Percentiles rank a stretch among this genome's conserved stretches.
These are phyloP conservation scores for Cephus spinipes DNA, from an alignment of 2,888 invertebrate genomes.

Conservation along the genomic window DNA sequence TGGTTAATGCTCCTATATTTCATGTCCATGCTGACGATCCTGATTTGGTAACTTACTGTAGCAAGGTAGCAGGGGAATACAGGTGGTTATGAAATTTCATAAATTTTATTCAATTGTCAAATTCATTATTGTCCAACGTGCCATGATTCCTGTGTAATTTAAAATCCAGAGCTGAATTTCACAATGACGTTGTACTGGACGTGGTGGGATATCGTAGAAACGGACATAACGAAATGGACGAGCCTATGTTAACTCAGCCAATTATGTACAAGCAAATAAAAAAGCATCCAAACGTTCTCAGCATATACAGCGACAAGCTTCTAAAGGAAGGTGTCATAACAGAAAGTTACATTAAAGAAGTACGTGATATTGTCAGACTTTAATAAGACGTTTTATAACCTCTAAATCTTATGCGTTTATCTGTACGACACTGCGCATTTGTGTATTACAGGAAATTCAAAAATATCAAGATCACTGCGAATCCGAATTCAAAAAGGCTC, in stretches of 20 bases:
- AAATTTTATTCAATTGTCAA: no score
- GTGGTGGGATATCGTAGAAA: conserved; percentile 84
- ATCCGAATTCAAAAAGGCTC: conserved; percentile 77
- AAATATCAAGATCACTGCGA: conserved; percentile 60
- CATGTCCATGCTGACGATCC: conserved; percentile 96
- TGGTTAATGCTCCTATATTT: conserved; percentile 92
- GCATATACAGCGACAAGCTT: conserved; percentile 79
- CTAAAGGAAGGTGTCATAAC: conserved; percentile 79
- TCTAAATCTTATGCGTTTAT: neutral
- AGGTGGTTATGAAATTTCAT: conserved; percentile 64
- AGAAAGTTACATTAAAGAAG: conserved; percentile 74
- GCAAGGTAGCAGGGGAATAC: conserved; percentile 91
- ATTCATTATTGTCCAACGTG: neutral
- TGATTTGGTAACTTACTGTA: conserved; percentile 90
- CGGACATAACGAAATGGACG: conserved; percentile 95
- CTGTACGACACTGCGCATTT: neutral
- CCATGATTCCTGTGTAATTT: neutral
- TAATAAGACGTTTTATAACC: conserved; percentile 63
- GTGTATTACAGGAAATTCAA: conserved; percentile 37
- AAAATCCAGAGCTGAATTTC: conserved; percentile 77
- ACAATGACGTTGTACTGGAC: conserved; percentile 88
- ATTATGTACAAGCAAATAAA: conserved; percentile 92
- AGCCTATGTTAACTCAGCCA: conserved; percentile 95
- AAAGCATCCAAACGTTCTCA: conserved; percentile 72
- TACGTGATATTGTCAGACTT: conserved; percentile 53